A percentile compares a stretch with the other conserved stretches of the same genome.
phyloP scores from a whole-genome alignment of 2,797 vertebrate species.

The Brotula barbata region DNA sequence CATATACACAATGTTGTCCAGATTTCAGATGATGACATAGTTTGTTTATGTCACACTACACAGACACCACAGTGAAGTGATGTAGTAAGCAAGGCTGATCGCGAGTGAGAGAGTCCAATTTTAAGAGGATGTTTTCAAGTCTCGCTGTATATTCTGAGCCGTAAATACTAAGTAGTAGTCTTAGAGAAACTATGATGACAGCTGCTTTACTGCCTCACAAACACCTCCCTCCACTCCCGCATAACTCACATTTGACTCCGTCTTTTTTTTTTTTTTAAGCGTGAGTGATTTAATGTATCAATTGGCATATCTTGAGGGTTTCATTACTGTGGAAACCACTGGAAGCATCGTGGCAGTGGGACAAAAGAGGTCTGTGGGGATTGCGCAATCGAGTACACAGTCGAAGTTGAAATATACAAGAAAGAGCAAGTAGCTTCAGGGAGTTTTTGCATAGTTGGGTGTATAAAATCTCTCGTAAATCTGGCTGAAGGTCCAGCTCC shows the following conservation, averaged over 20 bases:
- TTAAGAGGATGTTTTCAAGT: conserved; percentile 38
- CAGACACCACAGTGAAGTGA: neutral
- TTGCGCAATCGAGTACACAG: conserved; percentile 45
- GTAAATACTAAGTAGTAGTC: conserved; percentile 42
- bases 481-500: conserved; percentile 5
- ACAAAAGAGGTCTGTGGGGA: conserved; percentile 51
- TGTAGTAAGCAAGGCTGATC: neutral
- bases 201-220: conserved; percentile 38
- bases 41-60: conserved; percentile 40
- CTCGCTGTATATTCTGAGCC: conserved; percentile 19
- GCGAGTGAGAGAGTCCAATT: conserved; percentile 5
- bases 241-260: conserved; percentile 53
- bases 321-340: conserved; percentile 45
- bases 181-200: conserved; percentile 54
- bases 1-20: conserved; percentile 15
- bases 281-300: conserved; percentile 61
- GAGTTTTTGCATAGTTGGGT: conserved; percentile 5
- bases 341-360: conserved; percentile 46
- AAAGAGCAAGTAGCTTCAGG: conserved; percentile 11
- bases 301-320: conserved; percentile 49
- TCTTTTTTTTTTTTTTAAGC: conserved; percentile 50
- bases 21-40: conserved; percentile 27
- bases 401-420: conserved; percentile 19
- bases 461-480: conserved; percentile 24
- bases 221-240: conserved; percentile 20